These are phyloP conservation scores for Drosophila sulfurigaster DNA, from an alignment of 1,140 invertebrate genomes.

Conservation along the genomic window DNA sequence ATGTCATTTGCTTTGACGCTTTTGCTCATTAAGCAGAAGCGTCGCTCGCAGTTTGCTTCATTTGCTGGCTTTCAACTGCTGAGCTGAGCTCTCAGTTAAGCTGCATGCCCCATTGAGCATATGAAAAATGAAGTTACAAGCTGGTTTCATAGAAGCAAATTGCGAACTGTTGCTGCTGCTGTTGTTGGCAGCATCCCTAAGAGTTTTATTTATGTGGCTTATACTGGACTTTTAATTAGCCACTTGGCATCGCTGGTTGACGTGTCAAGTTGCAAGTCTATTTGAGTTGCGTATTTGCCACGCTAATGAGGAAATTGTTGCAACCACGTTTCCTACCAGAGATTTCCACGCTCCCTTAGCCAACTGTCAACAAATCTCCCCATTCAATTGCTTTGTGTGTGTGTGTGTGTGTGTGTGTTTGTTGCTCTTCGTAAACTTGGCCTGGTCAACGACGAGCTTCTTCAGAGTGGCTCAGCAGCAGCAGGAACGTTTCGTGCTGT, in stretches of 20 bases:
- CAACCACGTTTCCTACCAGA: constrained; percentile 8
- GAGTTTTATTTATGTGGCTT: constrained; percentile 13
- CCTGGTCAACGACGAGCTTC: constrained; percentile 41
- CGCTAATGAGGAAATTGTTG: constrained; percentile 60
- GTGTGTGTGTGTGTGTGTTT: neutral
- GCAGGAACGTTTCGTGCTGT: constrained; percentile 43
- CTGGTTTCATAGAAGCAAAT: constrained; percentile 10
- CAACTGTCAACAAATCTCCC: constrained; percentile 53
- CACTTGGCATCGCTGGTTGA: constrained; percentile 10
- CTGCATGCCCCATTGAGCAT: constrained; percentile 41
- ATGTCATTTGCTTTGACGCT: constrained; percentile 35
- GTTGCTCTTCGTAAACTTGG: constrained; percentile 45
- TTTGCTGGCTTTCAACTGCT: constrained; percentile 18
- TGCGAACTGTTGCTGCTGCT: neutral
- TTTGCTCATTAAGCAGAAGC: constrained; percentile 11
- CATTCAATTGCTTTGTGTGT: neutral
- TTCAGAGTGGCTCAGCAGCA: constrained; percentile 37
- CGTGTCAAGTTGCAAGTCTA: constrained; percentile 29
- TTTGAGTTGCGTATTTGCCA: constrained; percentile 7
- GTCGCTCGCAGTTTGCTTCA: constrained; percentile 20
- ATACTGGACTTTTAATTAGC: constrained; percentile 46
- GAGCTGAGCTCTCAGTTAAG: constrained; percentile 10
- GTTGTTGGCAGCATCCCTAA: neutral
- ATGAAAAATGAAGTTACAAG: constrained; percentile 44
- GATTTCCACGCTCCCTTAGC: constrained; percentile 10